These are phyloP conservation scores for Geotrypetes seraphini DNA, from an alignment of 2,797 vertebrate species.

Conservation along the genomic window DNA sequence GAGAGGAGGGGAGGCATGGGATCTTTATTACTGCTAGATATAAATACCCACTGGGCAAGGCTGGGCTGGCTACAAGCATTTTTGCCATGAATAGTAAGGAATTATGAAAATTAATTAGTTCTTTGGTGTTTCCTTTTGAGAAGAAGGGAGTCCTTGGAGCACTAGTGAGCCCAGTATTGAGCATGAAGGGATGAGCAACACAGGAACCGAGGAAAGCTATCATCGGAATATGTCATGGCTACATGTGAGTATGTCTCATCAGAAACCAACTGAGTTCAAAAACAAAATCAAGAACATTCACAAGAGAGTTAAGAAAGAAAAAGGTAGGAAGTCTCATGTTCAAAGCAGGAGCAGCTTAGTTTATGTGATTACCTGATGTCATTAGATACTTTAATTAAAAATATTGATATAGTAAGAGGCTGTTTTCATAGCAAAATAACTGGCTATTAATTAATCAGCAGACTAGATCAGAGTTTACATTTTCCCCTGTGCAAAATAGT, in stretches of 20 bases:
- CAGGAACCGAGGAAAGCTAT: constrained; percentile 85
- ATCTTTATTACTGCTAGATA: constrained; percentile 11
- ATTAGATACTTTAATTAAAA: too few species aligned
- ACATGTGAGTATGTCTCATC: constrained; percentile 85
- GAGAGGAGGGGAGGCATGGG: constrained; percentile 8
- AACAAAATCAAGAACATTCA: too few species aligned
- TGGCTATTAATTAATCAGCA: too few species aligned
- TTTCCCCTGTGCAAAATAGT: too few species aligned
- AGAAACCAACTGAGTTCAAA: too few species aligned
- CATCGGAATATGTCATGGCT: constrained; percentile 97
- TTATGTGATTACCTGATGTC: too few species aligned
- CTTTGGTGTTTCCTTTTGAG: constrained; percentile 56
- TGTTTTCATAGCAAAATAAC: too few species aligned
- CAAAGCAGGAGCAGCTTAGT: too few species aligned
- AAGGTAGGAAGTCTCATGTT: too few species aligned
- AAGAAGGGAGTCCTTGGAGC: constrained; percentile 92
- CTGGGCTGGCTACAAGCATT: constrained; percentile 46
- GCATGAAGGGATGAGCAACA: constrained; percentile 78
- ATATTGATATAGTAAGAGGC: too few species aligned
- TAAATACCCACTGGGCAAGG: constrained; percentile 28
- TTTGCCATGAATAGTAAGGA: not conserved
- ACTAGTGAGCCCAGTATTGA: constrained; percentile 96
- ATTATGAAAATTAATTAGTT: not conserved
- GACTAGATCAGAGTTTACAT: too few species aligned
- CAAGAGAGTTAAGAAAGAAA: too few species aligned